Evolutionary conservation across 2,888 invertebrate genomes (phyloP), one percentile per base, ranked within the genome.

Genomic region (Cryptocheilus praepositus): DNA sequence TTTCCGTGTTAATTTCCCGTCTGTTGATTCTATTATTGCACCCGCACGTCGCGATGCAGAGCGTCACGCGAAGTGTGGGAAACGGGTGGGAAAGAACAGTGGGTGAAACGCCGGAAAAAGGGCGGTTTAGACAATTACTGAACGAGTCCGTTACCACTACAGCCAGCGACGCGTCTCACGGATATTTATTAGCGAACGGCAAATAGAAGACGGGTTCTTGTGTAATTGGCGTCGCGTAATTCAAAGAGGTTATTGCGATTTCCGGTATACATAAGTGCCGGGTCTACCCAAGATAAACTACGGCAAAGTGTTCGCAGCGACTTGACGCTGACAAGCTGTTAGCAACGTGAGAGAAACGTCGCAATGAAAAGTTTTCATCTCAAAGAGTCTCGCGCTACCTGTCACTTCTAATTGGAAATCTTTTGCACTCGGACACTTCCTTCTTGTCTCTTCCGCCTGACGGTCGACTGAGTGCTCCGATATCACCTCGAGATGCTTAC

Each of bases 371-470:
- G 11, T 36, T 36, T 61, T 60, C 28, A 44, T 25, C 5, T 28
- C 5, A 45, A 43, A 58, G 36, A 52, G 28, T 22, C 36, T 7
- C 8, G 4, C 3, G 36, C 36, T 11, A 11, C 7, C 36, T 36
- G 36, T 36, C 36, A 11, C 36, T 64, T 76, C 71, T 77, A 76
- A 79, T 79, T 79, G 79, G 71, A 77, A 76, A 74, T 76, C 68
- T 63, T 76, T 77, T 74, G 13, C 73, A 69, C 59, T 61, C 52
- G 66, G 61, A 62, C 73, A 64, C 64, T 71, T 64, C 64, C 70
- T 7, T 36, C 36, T 11, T 11, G 36, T 59, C 28, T 43, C 45
- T 61, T 67, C 60, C 61, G 3, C 8, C 45, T n/a, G 49, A 49
- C 18, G 16, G 16, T 11, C n/a, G 18, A 18, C 67, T 28, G 64